Evolutionary conservation across 2,113 vertebrate genomes (phyloP).

Genomic region (Rhagologus leucostigma): DNA sequence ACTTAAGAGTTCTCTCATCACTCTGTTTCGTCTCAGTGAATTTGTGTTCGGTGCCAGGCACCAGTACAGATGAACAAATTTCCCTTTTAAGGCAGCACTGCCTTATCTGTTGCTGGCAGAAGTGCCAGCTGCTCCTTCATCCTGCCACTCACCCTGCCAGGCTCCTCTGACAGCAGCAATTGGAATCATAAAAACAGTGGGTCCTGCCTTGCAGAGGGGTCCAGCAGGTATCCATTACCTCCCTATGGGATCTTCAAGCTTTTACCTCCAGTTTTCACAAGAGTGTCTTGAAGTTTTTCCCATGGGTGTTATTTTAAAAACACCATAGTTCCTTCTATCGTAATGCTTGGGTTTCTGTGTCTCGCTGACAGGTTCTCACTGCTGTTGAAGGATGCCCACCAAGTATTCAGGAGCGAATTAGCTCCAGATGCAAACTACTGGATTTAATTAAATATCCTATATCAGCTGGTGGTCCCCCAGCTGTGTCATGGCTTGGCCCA

Average conservation of each 20-base stretch:
- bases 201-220: not conserved
- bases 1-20: not conserved
- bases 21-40: not conserved
- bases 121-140: not conserved
- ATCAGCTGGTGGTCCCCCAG: not conserved
- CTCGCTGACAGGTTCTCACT: not conserved
- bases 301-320: not conserved
- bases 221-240: not conserved
- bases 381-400: not conserved
- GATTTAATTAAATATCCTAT: not conserved
- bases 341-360: not conserved
- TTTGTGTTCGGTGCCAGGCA: not conserved
- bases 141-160: not conserved
- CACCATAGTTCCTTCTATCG: not conserved
- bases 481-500: not conserved
- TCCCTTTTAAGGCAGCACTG: not conserved
- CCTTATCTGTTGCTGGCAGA: not conserved
- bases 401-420: not conserved
- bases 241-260: not conserved
- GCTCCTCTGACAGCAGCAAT: not conserved
- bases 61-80: not conserved
- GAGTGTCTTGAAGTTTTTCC: not conserved
- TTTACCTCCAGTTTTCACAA: not conserved
- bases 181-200: not conserved
- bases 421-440: not conserved